Evolutionary conservation across 2,888 invertebrate genomes (phyloP), one percentile per base, ranked within the genome.

Genomic region (Resseliella maxima): DNA sequence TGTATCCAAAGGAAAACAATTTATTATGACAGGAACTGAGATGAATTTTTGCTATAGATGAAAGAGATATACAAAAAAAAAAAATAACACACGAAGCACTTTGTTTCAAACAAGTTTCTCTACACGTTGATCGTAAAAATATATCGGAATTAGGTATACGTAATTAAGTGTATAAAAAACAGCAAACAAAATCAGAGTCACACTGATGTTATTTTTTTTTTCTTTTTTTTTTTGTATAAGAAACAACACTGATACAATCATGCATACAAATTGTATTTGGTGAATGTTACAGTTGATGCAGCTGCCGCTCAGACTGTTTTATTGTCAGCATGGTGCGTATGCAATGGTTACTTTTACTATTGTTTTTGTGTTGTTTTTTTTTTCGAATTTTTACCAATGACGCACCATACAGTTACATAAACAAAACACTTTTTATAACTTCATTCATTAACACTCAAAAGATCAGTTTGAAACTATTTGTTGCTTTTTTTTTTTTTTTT

Each of bases 141-240:
- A 59, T 59, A 59, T 59, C 24, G 59, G 24, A 59, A 24, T 6
- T 59, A 10, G 1, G 24, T 59, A 24, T 59, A 59, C 12, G 10
- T 59, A 24, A 59, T 59, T 24, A 59, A 24, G 24, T 24, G 24
- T 3, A 24, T 3, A 59, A 59, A 24, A 3, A 59, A 24, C n/a
- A 59, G 24, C 5, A 24, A 59, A 59, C 59, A 59, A 59, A 59
- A 59, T 59, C 59, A 59, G n/a, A n/a, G 59, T 24, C 59, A 59
- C 59, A 24, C 0, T 59, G 59, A 3, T 18, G 10, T 18, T 2
- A 18, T 50, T 50, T 10, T 50, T 6, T 41, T 6, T 50, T 6
- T 18, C 21, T 59, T n/a, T 24, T 59, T n/a, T 6, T 59, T 59
- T 59, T 24, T 59, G n/a, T n/a, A n/a, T 50, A 15, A 8, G 12